A percentile compares a stretch with the other conserved stretches of the same genome.
Evolutionary conservation across 2,888 invertebrate genomes (phyloP).

Genomic region (Hoplodrina blanda): DNA sequence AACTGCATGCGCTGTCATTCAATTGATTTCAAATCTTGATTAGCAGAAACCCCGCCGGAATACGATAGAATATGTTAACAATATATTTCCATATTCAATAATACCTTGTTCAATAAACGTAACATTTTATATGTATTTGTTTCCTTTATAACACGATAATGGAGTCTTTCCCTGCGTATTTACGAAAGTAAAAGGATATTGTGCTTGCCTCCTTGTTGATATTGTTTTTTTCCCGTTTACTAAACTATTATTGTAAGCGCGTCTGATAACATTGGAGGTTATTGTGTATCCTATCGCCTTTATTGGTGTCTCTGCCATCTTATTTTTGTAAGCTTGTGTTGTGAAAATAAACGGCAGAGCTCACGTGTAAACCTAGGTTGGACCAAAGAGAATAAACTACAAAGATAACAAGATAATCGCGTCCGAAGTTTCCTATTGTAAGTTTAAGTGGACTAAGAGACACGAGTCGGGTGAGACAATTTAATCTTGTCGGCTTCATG

Average conservation of each 20-base stretch:
- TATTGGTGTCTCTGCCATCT: constrained; percentile 33
- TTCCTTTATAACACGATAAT: constrained; percentile 49
- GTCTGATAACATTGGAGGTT: constrained; percentile 50
- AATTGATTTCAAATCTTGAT: constrained; percentile 60
- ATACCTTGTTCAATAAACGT: constrained; percentile 34
- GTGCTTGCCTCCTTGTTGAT: constrained; percentile 35
- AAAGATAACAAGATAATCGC: constrained; percentile 84
- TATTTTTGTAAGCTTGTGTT: constrained; percentile 53
- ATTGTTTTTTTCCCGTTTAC: constrained; percentile 50
- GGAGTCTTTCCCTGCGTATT: constrained; percentile 42
- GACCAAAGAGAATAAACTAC: constrained; percentile 72
- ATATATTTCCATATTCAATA: constrained; percentile 45
- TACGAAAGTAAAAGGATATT: constrained; percentile 45
- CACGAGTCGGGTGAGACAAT: constrained; percentile 82
- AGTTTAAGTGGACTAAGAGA: constrained; percentile 79
- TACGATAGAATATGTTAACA: constrained; percentile 27
- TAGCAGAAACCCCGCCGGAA: constrained; percentile 32
- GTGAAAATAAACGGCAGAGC: constrained; percentile 43
- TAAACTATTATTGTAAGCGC: constrained; percentile 57
- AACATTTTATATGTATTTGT: constrained; percentile 41
- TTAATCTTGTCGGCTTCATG: constrained; percentile 84
- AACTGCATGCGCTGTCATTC: constrained; percentile 61
- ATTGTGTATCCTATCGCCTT: constrained; percentile 46
- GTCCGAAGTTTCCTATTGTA: constrained; percentile 81
- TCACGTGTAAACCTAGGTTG: constrained; percentile 55